Percentiles rank a stretch among this genome's conserved stretches.
phyloP scores from a whole-genome alignment of 1,140 invertebrate genomes.

The Gryllus bimaculatus region DNA sequence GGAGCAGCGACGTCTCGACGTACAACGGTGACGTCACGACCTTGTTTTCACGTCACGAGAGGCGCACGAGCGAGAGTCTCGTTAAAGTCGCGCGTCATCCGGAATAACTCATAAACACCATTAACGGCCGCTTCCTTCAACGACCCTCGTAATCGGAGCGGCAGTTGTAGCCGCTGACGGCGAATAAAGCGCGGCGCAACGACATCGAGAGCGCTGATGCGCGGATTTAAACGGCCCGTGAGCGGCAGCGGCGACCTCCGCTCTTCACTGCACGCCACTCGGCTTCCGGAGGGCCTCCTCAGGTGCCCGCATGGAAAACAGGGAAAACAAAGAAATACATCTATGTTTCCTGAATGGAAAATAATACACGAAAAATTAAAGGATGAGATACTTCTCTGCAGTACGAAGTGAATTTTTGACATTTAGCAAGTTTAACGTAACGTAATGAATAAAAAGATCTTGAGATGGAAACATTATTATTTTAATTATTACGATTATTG shows the following conservation, averaged over 20 bases:
- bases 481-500: too few species aligned
- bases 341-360: too few species aligned
- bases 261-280: too few species aligned
- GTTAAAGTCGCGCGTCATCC: not conserved
- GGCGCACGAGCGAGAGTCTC: not conserved
- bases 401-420: too few species aligned
- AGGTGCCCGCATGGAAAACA: too few species aligned
- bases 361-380: too few species aligned
- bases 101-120: not conserved
- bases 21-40: not conserved
- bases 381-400: too few species aligned
- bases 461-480: too few species aligned
- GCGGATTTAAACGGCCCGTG: not conserved
- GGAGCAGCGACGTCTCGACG: not conserved
- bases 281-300: too few species aligned
- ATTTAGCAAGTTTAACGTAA: too few species aligned
- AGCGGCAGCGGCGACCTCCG: not conserved
- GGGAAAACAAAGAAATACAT: too few species aligned
- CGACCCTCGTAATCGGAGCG: not conserved
- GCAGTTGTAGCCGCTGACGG: not conserved
- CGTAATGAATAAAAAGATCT: too few species aligned
- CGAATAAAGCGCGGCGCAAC: not conserved
- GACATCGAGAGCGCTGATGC: not conserved
- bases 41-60: not conserved
- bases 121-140: not conserved